Evolutionary conservation across 2,888 invertebrate species (phyloP).

Genomic region (Meiosimyza platycephala): DNA sequence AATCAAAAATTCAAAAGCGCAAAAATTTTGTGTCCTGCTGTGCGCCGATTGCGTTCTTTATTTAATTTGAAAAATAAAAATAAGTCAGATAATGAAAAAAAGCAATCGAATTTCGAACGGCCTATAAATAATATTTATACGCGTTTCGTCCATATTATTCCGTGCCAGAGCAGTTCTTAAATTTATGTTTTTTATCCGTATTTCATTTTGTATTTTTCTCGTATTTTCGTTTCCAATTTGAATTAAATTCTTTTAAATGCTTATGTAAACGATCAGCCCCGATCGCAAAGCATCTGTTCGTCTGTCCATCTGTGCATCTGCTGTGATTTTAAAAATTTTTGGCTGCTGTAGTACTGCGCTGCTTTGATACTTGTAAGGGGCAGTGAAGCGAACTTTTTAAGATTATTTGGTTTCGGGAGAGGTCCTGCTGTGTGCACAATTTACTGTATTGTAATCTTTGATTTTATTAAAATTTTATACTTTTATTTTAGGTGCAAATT

Average conservation of each 20-base stretch:
- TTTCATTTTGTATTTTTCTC: conserved; percentile 18
- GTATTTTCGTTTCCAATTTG: conserved; percentile 56
- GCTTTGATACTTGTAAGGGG: neutral
- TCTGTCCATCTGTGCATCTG: too few species aligned
- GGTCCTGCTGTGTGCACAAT: conserved; percentile 49
- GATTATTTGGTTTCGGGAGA: conserved; percentile 35
- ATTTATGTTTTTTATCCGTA: neutral
- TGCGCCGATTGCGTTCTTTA: conserved; percentile 44
- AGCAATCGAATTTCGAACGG: conserved; percentile 17
- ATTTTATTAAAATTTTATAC: conserved; percentile 17
- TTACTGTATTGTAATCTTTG: conserved; percentile 41
- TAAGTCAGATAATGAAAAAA: neutral
- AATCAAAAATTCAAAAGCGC: conserved; percentile 32
- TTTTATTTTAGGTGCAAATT: neutral
- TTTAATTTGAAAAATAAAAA: conserved; percentile 34
- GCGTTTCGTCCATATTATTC: conserved; percentile 24
- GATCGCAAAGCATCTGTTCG: conserved; percentile 2
- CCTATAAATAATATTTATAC: conserved; percentile 41
- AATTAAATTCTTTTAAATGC: conserved; percentile 45
- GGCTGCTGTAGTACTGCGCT: too few species aligned
- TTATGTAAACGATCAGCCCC: conserved; percentile 30
- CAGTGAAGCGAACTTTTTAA: conserved; percentile 23
- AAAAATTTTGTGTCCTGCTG: conserved; percentile 47
- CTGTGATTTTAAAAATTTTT: too few species aligned
- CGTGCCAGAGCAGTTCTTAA: conserved; percentile 17